These are phyloP conservation scores for Takifugu flavidus DNA, from an alignment of 2,113 vertebrate species.

Conservation along the genomic window DNA sequence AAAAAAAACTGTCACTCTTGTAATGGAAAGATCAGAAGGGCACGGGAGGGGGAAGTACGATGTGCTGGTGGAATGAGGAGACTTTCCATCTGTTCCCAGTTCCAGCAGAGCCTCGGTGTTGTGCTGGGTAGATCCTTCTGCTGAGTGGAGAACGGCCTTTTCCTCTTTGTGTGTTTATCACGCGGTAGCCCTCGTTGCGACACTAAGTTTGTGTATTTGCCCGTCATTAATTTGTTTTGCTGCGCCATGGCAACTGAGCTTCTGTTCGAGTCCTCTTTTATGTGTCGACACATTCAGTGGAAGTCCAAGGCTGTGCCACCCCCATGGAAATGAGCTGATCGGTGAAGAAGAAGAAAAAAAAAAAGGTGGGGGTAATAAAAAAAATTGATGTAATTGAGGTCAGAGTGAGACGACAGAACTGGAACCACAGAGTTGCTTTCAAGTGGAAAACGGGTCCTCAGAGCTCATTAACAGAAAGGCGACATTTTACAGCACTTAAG, in stretches of 20 bases:
- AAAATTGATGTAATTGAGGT: slow-evolving; percentile 35
- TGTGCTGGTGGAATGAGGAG: slow-evolving; percentile 32
- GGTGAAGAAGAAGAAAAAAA: slow-evolving; percentile 8
- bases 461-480: slow-evolving; percentile 32
- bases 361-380: slow-evolving; percentile 9
- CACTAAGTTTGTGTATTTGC: no score
- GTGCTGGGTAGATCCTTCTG: slow-evolving; percentile 7
- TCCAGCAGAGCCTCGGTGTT: slow-evolving; percentile 16
- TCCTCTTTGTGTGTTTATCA: slow-evolving; percentile 20
- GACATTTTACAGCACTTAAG: slow-evolving; percentile 32
- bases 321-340: slow-evolving; percentile 46
- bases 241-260: slow-evolving; percentile 64
- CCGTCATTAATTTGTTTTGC: slow-evolving; percentile 63
- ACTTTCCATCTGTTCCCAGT: slow-evolving; percentile 44
- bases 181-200: no score
- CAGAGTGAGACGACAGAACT: slow-evolving; percentile 38
- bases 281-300: slow-evolving; percentile 18
- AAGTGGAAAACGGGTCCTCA: slow-evolving; percentile 31
- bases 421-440: slow-evolving; percentile 32
- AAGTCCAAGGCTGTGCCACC: slow-evolving; percentile 13
- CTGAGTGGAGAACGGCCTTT: slow-evolving; percentile 18
- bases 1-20: slow-evolving; percentile 29
- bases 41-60: slow-evolving; percentile 33
- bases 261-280: slow-evolving; percentile 54
- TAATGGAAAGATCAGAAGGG: slow-evolving; percentile 62